Evolutionary conservation across 2,113 vertebrate species (phyloP).

Genomic region (Phocoena sinus): DNA sequence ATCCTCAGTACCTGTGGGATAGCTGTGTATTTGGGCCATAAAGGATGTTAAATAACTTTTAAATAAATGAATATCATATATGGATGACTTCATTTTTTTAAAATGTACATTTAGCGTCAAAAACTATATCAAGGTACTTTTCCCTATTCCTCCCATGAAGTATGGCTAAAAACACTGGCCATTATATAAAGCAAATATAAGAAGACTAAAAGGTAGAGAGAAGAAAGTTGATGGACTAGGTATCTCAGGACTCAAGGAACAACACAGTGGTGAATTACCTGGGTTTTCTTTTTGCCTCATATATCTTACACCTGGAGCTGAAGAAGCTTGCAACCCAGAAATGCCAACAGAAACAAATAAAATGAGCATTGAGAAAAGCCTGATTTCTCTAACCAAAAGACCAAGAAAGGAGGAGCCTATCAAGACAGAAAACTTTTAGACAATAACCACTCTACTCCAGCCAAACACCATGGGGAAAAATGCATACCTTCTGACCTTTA

Average conservation of each 20-base stretch:
- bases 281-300: slow-evolving; percentile 13
- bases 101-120: slow-evolving; percentile 11
- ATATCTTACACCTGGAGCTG: background rate
- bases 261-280: background rate
- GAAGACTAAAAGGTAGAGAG: background rate
- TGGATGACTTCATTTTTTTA: background rate
- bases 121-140: background rate
- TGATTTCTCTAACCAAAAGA: background rate
- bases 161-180: background rate
- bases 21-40: background rate
- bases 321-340: background rate
- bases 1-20: background rate
- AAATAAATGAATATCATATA: background rate
- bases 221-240: background rate
- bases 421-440: background rate
- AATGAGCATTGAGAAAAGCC: background rate
- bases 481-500: background rate
- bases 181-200: slow-evolving; percentile 1
- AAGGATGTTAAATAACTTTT: slow-evolving; percentile 9
- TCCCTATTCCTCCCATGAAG: background rate
- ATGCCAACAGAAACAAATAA: background rate
- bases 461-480: background rate
- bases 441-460: background rate
- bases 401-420: background rate
- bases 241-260: background rate